Base-by-base conservation (phyloP, 1,140 invertebrate genomes). In the Acromyrmex heyeri region DNA sequence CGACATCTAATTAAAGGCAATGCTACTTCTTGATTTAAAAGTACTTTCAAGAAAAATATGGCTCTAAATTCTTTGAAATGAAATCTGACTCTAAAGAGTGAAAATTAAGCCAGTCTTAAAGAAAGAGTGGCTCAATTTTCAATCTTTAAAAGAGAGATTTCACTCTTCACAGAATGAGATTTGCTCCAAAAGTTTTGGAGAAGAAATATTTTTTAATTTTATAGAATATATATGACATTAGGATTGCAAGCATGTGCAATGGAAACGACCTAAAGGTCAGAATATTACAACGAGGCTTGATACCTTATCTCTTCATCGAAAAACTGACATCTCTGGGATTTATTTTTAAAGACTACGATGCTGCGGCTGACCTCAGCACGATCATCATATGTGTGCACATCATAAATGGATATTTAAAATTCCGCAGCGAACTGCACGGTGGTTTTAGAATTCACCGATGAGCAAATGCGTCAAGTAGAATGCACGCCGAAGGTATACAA, bases 351-450 rank as follows among this genome's bases (percentile, higher is more conserved):
- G 34, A 61, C 6, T 16, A 30, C 67, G 18, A 57, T 44, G 65
- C 78, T 21, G 10, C 24, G 69, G 21, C 55, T 75, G 55, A 73
- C 69, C 27, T 64, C 79, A 12, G n/a, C 65, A 7, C 55, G 77
- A 61, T 34, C 30, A 34, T 34, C 6, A 34, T 34, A 34, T 53
- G 55, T 78, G 61, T 4, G 38, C 18, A 30, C 53, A n/a, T 78
- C 62, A 78, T 55, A 65, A 85, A 10, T 55, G 55, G 55, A 50
- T 70, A 76, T 88, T 69, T 88, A 77, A 87, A 78, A 90, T 90
- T 86, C 88, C 72, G 53, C 7, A 3, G 57, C 27, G 48, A 14
- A 50, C 8, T 24, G 55, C 44, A 16, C 6, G 10, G 5, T 12
- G 7, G 27, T 88, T 85, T 86, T 27, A 67, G 61, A 65, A 67